Evolutionary conservation across 2,888 invertebrate species (phyloP).

Genomic region (Eupithecia insigniata): DNA sequence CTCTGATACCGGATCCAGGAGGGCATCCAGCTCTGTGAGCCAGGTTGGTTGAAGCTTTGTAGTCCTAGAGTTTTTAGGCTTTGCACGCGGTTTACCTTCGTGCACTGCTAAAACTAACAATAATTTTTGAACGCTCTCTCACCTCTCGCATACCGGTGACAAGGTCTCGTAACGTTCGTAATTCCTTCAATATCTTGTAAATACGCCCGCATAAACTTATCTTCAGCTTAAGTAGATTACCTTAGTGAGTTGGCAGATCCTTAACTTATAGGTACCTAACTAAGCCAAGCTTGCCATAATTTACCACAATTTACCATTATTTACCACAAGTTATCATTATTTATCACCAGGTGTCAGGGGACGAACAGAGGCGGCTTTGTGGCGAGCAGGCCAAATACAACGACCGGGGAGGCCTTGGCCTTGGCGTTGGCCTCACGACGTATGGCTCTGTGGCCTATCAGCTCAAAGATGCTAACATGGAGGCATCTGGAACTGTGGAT

Average conservation of each 20-base stretch:
- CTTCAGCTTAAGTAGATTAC: not conserved
- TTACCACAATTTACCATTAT: not conserved
- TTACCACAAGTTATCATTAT: too few relatives aligned
- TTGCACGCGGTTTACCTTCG: not conserved
- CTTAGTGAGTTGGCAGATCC: not conserved
- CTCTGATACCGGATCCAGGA: slow-evolving; percentile 85
- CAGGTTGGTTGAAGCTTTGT: slow-evolving; percentile 76
- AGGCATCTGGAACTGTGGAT: slow-evolving; percentile 89
- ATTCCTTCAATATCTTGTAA: slow-evolving; percentile 1
- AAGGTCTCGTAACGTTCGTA: not conserved
- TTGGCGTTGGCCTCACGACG: slow-evolving; percentile 84
- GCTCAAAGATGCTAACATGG: slow-evolving; percentile 90
- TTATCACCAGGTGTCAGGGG: slow-evolving; percentile 86
- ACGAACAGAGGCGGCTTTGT: slow-evolving; percentile 88
- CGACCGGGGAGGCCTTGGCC: slow-evolving; percentile 75
- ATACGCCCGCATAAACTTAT: not conserved
- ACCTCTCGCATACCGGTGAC: not conserved
- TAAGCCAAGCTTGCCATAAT: not conserved
- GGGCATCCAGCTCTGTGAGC: slow-evolving; percentile 89
- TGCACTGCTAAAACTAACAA: not conserved
- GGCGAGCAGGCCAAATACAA: slow-evolving; percentile 85
- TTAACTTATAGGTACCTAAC: not conserved
- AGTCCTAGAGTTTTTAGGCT: not conserved
- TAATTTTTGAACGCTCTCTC: not conserved
- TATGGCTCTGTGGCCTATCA: slow-evolving; percentile 92